phyloP scores from a whole-genome alignment of 2,113 vertebrate genomes.

The Acinonyx jubatus region DNA sequence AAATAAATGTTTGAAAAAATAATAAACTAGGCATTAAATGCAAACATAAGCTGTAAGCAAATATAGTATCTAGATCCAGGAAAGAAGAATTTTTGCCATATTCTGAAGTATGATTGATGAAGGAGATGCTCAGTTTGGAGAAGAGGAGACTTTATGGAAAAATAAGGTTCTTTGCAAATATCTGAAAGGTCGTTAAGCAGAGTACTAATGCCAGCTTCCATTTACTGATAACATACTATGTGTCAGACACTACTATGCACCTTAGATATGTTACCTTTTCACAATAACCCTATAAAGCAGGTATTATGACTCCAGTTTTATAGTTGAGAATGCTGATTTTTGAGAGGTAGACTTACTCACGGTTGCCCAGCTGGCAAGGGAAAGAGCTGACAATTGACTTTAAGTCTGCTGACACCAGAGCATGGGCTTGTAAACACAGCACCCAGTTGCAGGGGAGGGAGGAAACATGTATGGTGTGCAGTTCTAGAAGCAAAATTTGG shows the following conservation, averaged over 20 bases:
- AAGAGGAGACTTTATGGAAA: not conserved
- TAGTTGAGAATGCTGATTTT: not conserved
- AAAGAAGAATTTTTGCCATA: not conserved
- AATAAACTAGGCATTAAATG: not conserved
- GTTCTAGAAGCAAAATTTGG: not conserved
- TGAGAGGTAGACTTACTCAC: not conserved
- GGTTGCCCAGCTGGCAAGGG: not conserved
- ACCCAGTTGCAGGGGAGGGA: not conserved
- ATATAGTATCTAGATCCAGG: not conserved
- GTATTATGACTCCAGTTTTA: not conserved
- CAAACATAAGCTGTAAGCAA: not conserved
- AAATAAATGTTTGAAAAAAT: too few species aligned
- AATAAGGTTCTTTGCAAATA: not conserved
- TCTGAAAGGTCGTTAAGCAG: not conserved
- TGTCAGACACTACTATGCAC: not conserved
- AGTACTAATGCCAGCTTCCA: not conserved
- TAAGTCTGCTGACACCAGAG: not conserved
- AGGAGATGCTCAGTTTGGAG: not conserved
- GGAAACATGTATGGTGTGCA: not conserved
- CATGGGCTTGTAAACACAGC: not conserved
- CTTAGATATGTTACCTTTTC: not conserved
- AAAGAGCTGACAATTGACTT: not conserved
- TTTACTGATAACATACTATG: not conserved
- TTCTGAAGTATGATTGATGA: not conserved
- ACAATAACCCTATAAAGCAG: not conserved